phyloP scores from a whole-genome alignment of 2,888 invertebrate species.

The Scelioninae gen. 1 region DNA sequence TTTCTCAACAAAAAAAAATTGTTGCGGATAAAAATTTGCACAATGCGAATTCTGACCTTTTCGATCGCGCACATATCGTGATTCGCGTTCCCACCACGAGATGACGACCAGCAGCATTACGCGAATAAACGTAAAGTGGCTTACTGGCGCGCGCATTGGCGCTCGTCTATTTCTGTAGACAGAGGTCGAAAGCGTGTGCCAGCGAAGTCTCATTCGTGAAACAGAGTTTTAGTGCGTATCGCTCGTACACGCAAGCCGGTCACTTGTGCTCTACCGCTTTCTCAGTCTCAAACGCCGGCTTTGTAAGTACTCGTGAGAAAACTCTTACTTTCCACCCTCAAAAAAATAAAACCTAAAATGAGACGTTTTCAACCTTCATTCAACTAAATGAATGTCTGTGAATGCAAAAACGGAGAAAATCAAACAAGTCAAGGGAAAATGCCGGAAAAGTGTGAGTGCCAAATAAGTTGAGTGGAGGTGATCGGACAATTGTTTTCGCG shows the following conservation, averaged over 20 bases:
- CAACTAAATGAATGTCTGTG: too few relatives aligned
- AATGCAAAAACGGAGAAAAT: neutral
- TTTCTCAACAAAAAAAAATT: too few relatives aligned
- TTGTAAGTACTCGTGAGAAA: constrained; percentile 50
- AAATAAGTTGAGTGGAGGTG: constrained; percentile 27
- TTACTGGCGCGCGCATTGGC: constrained; percentile 66
- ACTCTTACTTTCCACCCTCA: neutral
- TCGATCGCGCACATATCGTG: constrained; percentile 31
- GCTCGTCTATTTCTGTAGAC: constrained; percentile 68
- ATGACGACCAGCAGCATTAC: constrained; percentile 53
- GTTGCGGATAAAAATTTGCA: too few relatives aligned
- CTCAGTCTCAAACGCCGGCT: constrained; percentile 27
- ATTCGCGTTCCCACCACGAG: constrained; percentile 61
- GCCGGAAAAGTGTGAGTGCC: constrained; percentile 29
- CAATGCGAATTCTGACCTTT: constrained; percentile 27
- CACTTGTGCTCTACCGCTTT: constrained; percentile 10
- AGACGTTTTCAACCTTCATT: too few relatives aligned
- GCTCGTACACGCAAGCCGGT: constrained; percentile 50
- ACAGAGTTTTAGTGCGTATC: constrained; percentile 58
- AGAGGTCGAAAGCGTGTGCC: constrained; percentile 66
- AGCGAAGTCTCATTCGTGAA: constrained; percentile 53
- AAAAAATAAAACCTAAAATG: neutral
- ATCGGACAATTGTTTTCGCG: constrained; percentile 28
- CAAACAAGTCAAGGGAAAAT: constrained; percentile 13
- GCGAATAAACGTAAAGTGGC: constrained; percentile 53